Percentiles rank a stretch among this genome's conserved stretches.
Evolutionary conservation across 1,140 invertebrate genomes (phyloP).

Genomic region (Penaeus chinensis): DNA sequence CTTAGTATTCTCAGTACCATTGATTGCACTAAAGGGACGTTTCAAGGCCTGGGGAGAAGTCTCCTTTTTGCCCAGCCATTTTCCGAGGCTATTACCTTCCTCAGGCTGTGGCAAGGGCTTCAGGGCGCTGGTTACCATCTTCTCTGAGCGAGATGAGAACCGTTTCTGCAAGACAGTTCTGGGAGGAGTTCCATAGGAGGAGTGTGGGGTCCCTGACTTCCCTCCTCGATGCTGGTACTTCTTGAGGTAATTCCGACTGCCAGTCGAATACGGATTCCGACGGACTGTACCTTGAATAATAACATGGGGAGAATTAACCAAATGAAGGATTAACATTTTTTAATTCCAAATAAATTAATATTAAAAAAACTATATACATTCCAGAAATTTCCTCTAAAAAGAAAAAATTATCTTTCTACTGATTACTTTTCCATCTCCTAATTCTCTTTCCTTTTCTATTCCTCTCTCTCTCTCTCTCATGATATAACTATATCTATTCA

Average conservation of each 20-base stretch:
- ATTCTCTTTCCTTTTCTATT: too few relatives aligned
- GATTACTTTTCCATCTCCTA: too few relatives aligned
- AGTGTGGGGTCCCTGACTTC: neutral
- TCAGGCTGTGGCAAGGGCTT: neutral
- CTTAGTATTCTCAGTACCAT: neutral
- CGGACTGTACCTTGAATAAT: neutral
- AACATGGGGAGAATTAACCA: neutral
- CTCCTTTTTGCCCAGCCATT: conserved; percentile 1
- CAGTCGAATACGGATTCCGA: conserved; percentile 28
- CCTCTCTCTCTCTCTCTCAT: too few relatives aligned
- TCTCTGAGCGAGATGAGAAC: conserved; percentile 20
- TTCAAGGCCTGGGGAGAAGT: conserved; percentile 21
- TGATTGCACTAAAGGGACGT: conserved; percentile 41
- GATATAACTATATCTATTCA: too few relatives aligned
- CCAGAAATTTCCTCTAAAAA: too few relatives aligned
- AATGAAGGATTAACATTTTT: too few relatives aligned
- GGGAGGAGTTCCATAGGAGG: neutral
- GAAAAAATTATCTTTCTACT: too few relatives aligned
- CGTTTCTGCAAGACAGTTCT: conserved; percentile 3
- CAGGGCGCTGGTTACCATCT: conserved; percentile 21
- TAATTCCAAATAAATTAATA: too few relatives aligned
- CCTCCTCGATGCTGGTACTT: conserved; percentile 30
- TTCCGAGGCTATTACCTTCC: neutral
- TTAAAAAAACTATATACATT: too few relatives aligned
- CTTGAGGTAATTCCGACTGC: conserved; percentile 10